Evolutionary conservation across 1,140 invertebrate genomes (phyloP).

Genomic region (Lerema accius): DNA sequence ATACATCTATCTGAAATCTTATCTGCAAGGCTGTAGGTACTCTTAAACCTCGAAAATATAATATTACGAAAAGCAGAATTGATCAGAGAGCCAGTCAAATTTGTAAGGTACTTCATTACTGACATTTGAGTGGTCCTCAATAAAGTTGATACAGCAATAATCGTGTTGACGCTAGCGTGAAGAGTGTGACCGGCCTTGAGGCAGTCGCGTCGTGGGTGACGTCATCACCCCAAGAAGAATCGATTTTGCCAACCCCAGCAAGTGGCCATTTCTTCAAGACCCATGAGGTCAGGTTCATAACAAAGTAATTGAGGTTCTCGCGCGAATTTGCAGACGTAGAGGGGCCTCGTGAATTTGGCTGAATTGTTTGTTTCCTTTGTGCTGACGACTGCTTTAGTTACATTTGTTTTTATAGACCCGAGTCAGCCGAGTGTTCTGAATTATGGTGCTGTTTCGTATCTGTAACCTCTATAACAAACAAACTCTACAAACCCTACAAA

Average conservation of each 20-base stretch:
- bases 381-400: constrained; percentile 5
- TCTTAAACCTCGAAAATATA: too few relatives aligned
- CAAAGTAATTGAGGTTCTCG: constrained; percentile 25
- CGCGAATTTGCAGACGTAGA: constrained; percentile 20
- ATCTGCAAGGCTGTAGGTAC: too few relatives aligned
- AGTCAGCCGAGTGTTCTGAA: constrained; percentile 14
- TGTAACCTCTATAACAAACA: constrained; percentile 3
- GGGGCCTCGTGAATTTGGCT: constrained; percentile 22
- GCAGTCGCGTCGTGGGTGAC: constrained; percentile 16
- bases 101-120: too few relatives aligned
- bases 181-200: constrained; percentile 16
- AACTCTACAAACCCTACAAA: too few relatives aligned
- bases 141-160: constrained; percentile 19
- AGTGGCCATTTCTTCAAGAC: constrained; percentile 19
- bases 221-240: constrained; percentile 21
- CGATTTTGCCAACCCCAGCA: constrained; percentile 17
- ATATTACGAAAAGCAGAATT: too few relatives aligned
- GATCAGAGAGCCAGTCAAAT: too few relatives aligned
- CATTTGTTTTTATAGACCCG: constrained; percentile 9
- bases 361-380: constrained; percentile 34
- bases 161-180: constrained; percentile 7
- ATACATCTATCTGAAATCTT: too few relatives aligned
- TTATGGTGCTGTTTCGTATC: not conserved
- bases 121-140: constrained; percentile 11
- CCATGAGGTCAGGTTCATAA: constrained; percentile 17